Percentiles rank a stretch among this genome's conserved stretches.
Evolutionary conservation across 1,140 invertebrate species (phyloP).

Genomic region (Saccostrea echinata): DNA sequence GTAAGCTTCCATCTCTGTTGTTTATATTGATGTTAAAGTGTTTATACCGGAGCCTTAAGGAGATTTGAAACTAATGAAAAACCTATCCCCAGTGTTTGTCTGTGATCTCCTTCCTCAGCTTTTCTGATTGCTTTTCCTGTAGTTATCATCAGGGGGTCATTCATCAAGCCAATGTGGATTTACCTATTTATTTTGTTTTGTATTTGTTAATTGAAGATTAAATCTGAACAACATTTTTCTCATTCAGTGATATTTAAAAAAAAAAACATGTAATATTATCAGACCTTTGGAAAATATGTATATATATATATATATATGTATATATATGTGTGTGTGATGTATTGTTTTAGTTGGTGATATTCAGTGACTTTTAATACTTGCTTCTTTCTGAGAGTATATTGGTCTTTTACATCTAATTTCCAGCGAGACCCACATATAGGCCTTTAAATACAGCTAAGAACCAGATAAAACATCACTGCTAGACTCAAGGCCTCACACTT

Average conservation of each 20-base stretch:
- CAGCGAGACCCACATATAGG: too few relatives aligned
- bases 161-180: neutral
- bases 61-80: conserved; percentile 10
- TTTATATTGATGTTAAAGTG: conserved; percentile 5
- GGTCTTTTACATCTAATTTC: too few relatives aligned
- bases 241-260: neutral
- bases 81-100: neutral
- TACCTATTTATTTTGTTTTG: neutral
- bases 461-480: too few relatives aligned
- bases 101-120: neutral
- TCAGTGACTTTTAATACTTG: too few relatives aligned
- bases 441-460: too few relatives aligned
- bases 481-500: too few relatives aligned
- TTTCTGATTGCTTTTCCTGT: neutral
- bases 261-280: too few relatives aligned
- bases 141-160: neutral
- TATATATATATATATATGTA: too few relatives aligned
- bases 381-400: too few relatives aligned
- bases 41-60: neutral
- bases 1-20: neutral
- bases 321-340: too few relatives aligned
- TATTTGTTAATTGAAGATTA: neutral
- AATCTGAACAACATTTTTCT: neutral
- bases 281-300: too few relatives aligned
- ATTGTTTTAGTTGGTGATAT: too few relatives aligned